Percentiles rank a stretch among this genome's conserved stretches.
Evolutionary conservation across 2,113 vertebrate species (phyloP).

Genomic region (Charadrius vociferus): DNA sequence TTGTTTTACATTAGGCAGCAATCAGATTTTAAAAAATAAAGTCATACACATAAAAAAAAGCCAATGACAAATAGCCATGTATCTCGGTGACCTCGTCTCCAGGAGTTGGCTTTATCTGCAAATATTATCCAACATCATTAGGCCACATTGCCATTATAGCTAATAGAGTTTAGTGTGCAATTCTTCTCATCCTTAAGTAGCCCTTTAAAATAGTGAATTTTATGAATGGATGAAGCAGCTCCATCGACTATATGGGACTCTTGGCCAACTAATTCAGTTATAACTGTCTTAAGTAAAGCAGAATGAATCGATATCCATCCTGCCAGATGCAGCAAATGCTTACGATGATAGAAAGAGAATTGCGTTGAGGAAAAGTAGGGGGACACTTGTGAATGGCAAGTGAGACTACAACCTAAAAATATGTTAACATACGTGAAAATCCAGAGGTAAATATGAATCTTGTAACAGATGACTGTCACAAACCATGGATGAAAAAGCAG

Average conservation of each 20-base stretch:
- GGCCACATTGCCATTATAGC: fast-evolving
- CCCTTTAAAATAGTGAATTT: not conserved
- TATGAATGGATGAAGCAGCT: not conserved
- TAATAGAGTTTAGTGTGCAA: not conserved
- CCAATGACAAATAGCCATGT: not conserved
- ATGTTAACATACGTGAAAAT: fast-evolving
- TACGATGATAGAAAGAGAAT: not conserved
- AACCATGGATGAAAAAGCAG: not conserved
- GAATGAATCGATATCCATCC: not conserved
- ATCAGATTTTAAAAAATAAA: not conserved
- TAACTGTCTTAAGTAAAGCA: not conserved
- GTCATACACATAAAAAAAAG: not conserved
- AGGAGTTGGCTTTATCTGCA: not conserved
- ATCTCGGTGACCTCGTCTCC: not conserved
- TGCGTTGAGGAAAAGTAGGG: fast-evolving
- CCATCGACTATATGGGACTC: not conserved
- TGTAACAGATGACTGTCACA: not conserved
- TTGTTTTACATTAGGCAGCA: not conserved
- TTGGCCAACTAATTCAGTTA: constrained; percentile 2
- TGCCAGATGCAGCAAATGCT: not conserved
- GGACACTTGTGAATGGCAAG: not conserved
- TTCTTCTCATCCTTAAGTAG: not conserved
- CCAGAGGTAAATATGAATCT: not conserved
- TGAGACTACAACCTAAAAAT: not conserved
- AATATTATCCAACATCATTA: not conserved